phyloP scores from a whole-genome alignment of 2,888 invertebrate species.

The Cataglyphis albicans region DNA sequence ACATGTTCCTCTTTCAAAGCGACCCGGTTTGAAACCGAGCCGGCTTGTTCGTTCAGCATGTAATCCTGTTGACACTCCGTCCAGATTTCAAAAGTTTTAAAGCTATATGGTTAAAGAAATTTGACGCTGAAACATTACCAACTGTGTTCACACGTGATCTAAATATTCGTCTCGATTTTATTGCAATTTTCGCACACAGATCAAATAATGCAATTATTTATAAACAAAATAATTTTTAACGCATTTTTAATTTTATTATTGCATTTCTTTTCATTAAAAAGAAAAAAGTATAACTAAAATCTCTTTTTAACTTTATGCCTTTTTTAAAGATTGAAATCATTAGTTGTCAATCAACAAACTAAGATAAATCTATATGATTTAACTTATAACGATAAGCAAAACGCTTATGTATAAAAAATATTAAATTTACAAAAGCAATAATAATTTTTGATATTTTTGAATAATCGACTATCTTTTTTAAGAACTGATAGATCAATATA shows the following conservation, averaged over 20 bases:
- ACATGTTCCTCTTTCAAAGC: conserved; percentile 77
- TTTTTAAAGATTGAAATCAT: not conserved
- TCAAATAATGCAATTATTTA: not conserved
- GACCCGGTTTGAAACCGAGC: conserved; percentile 44
- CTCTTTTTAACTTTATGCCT: not conserved
- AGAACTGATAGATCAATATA: not conserved
- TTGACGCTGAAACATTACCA: conserved; percentile 11
- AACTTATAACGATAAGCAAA: not conserved
- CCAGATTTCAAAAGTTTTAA: conserved; percentile 29
- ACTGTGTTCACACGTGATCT: not conserved
- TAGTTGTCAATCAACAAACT: not conserved
- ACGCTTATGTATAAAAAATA: not conserved
- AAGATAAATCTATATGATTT: not conserved
- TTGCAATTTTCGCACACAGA: not conserved
- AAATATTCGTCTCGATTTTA: not conserved
- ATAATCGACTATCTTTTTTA: not conserved
- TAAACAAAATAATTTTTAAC: not conserved
- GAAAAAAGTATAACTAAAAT: not conserved
- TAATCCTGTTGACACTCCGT: conserved; percentile 4
- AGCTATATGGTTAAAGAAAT: not conserved
- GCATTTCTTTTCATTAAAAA: not conserved
- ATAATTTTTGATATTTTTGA: not conserved
- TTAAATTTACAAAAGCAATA: not conserved
- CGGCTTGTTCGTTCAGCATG: not conserved
- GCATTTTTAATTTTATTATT: not conserved